Percentiles rank a stretch among this genome's conserved stretches.
Conservation (phyloP, 2,888 invertebrate species). For the Drosophila aldrichi region DNA sequence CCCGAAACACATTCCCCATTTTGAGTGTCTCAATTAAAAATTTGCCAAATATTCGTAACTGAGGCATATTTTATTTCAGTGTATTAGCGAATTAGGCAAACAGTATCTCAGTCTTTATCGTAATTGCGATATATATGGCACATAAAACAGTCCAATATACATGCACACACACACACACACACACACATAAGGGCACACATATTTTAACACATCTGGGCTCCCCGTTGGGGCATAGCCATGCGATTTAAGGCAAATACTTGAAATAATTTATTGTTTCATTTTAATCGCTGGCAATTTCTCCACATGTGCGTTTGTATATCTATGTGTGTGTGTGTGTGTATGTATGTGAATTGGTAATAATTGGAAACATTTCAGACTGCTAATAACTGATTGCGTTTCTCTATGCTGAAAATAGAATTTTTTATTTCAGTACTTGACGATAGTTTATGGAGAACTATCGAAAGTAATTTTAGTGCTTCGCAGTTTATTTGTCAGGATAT, state of each 20-base stretch:
- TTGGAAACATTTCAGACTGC: slow-evolving; percentile 41
- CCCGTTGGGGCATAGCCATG: slow-evolving; percentile 18
- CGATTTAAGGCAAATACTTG: slow-evolving; percentile 32
- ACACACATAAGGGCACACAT: not conserved
- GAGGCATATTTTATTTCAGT: slow-evolving; percentile 34
- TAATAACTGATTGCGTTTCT: slow-evolving; percentile 19
- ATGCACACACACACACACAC: slow-evolving; percentile 3
- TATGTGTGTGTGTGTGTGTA: slow-evolving; percentile 5
- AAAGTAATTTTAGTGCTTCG: too few relatives aligned
- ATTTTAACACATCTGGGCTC: slow-evolving; percentile 16
- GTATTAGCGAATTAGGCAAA: slow-evolving; percentile 70
- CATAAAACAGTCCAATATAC: slow-evolving; percentile 15
- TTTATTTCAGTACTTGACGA: not conserved
- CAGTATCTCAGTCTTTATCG: slow-evolving; percentile 53
- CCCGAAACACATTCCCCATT: slow-evolving; percentile 59
- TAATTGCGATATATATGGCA: slow-evolving; percentile 28
- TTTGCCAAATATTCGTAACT: slow-evolving; percentile 7
- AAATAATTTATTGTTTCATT: slow-evolving; percentile 61
- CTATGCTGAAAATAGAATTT: not conserved
- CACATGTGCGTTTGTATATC: slow-evolving; percentile 6
- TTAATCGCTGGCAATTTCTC: slow-evolving; percentile 40
- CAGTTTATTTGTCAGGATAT: not conserved
- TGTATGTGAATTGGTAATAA: slow-evolving; percentile 25
- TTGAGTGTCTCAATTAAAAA: slow-evolving; percentile 33
- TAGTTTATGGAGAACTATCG: not conserved